Evolutionary conservation across 2,888 invertebrate genomes (phyloP).

Genomic region (Boloria euphrosyne): DNA sequence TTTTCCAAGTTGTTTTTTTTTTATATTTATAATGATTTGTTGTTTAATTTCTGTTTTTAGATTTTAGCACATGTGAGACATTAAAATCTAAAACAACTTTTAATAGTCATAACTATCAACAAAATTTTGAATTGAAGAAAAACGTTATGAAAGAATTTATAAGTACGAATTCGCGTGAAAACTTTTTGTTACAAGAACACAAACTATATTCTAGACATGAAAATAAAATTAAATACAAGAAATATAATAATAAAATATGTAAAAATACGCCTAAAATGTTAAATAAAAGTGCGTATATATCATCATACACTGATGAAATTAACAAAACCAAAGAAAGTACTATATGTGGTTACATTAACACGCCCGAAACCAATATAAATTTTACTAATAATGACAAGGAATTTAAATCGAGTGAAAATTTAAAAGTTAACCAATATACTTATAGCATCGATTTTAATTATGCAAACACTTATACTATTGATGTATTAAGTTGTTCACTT

Average conservation of each 20-base stretch:
- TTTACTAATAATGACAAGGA: neutral
- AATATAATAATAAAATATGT: constrained; percentile 1
- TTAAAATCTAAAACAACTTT: constrained; percentile 20
- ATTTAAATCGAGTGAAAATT: neutral
- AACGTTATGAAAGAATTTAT: constrained; percentile 24
- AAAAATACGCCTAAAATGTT: neutral
- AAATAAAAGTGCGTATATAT: neutral
- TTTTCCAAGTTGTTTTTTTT: neutral
- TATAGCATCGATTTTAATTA: constrained; percentile 16
- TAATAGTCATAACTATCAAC: constrained; percentile 30
- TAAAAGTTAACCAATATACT: neutral
- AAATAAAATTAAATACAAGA: neutral
- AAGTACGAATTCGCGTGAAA: constrained; percentile 50
- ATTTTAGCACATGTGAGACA: constrained; percentile 3
- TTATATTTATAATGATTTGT: constrained; percentile 34
- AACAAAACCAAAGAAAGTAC: neutral
- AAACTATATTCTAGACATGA: neutral
- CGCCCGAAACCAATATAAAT: neutral
- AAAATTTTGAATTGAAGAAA: constrained; percentile 28
- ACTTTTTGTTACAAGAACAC: constrained; percentile 43
- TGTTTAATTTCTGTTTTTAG: constrained; percentile 3
- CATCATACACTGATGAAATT: constrained; percentile 5
- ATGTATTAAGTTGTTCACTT: constrained; percentile 7
- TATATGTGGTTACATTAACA: neutral
- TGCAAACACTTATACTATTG: constrained; percentile 28